Evolutionary conservation across 2,797 vertebrate genomes (phyloP).

Genomic region (Clarias pachynema): DNA sequence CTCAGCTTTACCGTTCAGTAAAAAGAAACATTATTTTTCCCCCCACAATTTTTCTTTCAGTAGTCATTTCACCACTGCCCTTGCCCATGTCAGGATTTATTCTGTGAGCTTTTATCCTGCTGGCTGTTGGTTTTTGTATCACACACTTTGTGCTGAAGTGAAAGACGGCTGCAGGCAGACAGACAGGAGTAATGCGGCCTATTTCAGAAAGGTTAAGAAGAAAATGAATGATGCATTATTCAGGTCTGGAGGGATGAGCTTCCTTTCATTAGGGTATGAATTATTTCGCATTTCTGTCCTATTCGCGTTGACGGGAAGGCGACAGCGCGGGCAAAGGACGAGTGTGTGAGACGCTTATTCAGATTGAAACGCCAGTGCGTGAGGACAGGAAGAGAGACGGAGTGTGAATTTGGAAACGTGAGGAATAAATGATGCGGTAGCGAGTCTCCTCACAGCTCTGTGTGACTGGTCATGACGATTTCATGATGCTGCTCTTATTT

Average conservation of each 20-base stretch:
- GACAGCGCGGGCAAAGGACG: slow-evolving; percentile 22
- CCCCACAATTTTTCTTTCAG: neutral
- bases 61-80: neutral
- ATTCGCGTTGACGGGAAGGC: slow-evolving; percentile 16
- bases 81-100: neutral
- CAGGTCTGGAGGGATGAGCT: slow-evolving; percentile 39
- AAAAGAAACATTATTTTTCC: neutral
- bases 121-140: slow-evolving; percentile 32
- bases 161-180: slow-evolving; percentile 12
- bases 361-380: neutral
- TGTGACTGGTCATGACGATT: neutral
- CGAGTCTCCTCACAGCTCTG: neutral
- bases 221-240: slow-evolving; percentile 49
- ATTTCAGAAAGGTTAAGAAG: slow-evolving; percentile 34
- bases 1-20: neutral
- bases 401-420: neutral
- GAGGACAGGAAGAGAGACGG: slow-evolving; percentile 11
- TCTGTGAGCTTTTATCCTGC: neutral
- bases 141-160: slow-evolving; percentile 28
- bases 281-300: slow-evolving; percentile 51
- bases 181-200: slow-evolving; percentile 24
- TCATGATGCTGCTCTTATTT: neutral
- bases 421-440: neutral
- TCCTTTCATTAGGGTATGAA: slow-evolving; percentile 53
- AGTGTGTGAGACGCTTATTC: slow-evolving; percentile 19